Evolutionary conservation across 2,113 vertebrate species (phyloP).

Genomic region (Chelonoidis abingdonii): DNA sequence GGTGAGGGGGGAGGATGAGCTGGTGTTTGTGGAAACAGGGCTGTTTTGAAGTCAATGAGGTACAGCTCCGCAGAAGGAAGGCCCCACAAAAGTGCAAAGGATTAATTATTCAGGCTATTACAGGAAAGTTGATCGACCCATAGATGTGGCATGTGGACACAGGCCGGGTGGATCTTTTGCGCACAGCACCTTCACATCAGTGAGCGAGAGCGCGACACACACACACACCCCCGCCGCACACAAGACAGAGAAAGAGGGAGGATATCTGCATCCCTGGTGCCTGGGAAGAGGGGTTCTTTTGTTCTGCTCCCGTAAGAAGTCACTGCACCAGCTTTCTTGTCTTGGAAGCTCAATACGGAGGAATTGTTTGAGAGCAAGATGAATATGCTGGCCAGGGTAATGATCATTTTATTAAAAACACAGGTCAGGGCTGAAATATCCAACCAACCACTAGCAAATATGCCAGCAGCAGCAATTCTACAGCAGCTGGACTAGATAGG

Average conservation of each 20-base stretch:
- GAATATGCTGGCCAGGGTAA: background rate
- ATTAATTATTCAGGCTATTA: background rate
- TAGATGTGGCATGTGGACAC: background rate
- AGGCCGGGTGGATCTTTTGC: background rate
- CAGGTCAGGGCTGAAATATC: background rate
- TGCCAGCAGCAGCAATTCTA: background rate
- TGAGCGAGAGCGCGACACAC: background rate
- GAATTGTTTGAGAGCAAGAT: background rate
- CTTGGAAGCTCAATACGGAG: background rate
- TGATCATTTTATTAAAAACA: background rate
- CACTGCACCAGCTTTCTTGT: background rate
- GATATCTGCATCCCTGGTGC: background rate
- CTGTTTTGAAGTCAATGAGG: background rate
- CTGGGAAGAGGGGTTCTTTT: background rate
- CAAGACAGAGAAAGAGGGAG: background rate
- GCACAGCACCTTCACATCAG: background rate
- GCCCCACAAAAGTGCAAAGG: background rate
- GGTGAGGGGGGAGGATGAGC: background rate
- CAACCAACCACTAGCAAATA: background rate
- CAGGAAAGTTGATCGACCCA: background rate
- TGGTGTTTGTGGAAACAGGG: background rate
- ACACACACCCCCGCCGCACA: background rate
- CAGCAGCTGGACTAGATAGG: background rate
- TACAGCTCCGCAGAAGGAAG: background rate
- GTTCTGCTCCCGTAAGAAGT: background rate